A percentile compares a stretch with the other conserved stretches of the same genome.
Conservation (phyloP, 1,140 invertebrate species). For the Drosophila repleta region DNA sequence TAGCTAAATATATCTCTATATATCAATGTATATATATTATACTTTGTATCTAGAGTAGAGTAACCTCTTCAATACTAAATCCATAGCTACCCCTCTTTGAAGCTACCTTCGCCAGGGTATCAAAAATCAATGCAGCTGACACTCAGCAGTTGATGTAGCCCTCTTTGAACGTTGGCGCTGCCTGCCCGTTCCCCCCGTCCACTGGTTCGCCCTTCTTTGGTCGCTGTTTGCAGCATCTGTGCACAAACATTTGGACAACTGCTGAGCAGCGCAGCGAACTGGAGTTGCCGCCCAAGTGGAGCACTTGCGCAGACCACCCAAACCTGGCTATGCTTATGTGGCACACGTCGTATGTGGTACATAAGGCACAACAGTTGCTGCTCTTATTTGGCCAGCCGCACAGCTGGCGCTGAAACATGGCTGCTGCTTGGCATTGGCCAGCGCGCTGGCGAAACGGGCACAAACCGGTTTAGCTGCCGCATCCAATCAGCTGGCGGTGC, state of each 20-base stretch:
- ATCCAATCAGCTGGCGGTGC: conserved; percentile 47
- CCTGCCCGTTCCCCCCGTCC: too few relatives aligned
- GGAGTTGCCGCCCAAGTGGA: conserved; percentile 66
- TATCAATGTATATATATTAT: too few relatives aligned
- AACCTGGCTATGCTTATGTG: conserved; percentile 14
- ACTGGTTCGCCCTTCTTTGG: background rate
- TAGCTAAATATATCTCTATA: too few relatives aligned
- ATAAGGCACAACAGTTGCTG: conserved; percentile 24
- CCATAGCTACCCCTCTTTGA: background rate
- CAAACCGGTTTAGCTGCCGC: conserved; percentile 51
- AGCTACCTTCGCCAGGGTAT: conserved; percentile 29
- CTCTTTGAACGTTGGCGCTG: conserved; percentile 25
- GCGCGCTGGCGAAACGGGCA: conserved; percentile 19
- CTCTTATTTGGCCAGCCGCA: conserved; percentile 5
- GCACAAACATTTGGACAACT: conserved; percentile 73
- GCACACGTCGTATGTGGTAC: conserved; percentile 24
- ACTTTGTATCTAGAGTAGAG: too few relatives aligned
- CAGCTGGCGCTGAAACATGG: conserved; percentile 50
- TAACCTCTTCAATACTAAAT: too few relatives aligned
- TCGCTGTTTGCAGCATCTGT: conserved; percentile 48
- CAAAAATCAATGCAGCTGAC: conserved; percentile 67
- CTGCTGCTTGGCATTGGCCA: conserved; percentile 62
- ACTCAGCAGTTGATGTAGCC: conserved; percentile 68
- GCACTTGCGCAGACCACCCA: conserved; percentile 56
- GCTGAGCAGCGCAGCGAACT: conserved; percentile 62